Evolutionary conservation across 2,888 invertebrate genomes (phyloP).

Genomic region (Tenthredo distinguenda): DNA sequence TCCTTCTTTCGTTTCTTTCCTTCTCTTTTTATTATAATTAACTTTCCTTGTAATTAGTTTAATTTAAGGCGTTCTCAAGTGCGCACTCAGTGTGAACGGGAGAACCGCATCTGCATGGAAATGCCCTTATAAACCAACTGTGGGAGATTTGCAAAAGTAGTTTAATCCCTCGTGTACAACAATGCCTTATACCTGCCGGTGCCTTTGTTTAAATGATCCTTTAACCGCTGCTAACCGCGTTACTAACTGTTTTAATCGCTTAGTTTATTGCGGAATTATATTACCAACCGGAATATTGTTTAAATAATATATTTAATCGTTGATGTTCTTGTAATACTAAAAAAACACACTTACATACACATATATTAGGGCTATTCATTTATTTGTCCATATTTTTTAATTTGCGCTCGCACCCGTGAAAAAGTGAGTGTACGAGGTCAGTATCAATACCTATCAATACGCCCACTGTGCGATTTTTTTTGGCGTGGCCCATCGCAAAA

Average conservation of each 20-base stretch:
- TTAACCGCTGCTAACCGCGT: not conserved
- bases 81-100: conserved; percentile 38
- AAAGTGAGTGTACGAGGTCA: too few species aligned
- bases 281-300: not conserved
- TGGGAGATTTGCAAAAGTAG: conserved; percentile 48
- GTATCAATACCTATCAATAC: too few species aligned
- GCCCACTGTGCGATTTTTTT: too few species aligned
- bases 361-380: too few species aligned
- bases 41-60: conserved; percentile 44
- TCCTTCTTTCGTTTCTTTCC: not conserved
- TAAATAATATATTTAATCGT: not conserved
- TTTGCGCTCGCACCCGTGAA: too few species aligned
- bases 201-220: conserved; percentile 18
- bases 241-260: conserved; percentile 22
- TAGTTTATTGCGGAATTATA: not conserved
- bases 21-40: conserved; percentile 24
- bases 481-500: too few species aligned
- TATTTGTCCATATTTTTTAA: too few species aligned
- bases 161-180: conserved; percentile 42
- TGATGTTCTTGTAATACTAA: not conserved
- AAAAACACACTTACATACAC: not conserved
- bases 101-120: conserved; percentile 49
- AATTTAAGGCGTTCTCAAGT: conserved; percentile 37
- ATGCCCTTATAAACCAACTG: conserved; percentile 38
- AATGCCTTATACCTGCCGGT: conserved; percentile 36